Conservation (phyloP, 2,113 vertebrate genomes). For the Henicopernis longicauda region DNA sequence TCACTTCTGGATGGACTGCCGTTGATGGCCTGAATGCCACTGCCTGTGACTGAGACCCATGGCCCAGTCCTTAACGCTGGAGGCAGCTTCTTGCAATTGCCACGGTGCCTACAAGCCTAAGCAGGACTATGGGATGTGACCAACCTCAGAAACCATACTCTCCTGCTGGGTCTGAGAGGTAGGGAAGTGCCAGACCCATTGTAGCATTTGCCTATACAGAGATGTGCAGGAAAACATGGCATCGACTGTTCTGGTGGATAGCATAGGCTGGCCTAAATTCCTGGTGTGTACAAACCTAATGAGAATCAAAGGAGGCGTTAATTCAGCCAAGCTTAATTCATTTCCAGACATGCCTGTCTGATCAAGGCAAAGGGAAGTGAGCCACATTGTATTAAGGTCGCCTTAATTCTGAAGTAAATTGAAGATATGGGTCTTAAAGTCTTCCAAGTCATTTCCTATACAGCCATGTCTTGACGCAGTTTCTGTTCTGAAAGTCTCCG, state of each 20-base stretch:
- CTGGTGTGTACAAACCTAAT: neutral
- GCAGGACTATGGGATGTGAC: neutral
- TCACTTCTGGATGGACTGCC: neutral
- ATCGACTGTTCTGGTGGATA: rapidly evolving
- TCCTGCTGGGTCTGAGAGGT: neutral
- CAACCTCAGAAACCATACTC: neutral
- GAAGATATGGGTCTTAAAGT: neutral
- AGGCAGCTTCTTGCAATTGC: neutral
- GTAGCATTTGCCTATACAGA: neutral
- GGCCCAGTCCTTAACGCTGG: too few relatives aligned
- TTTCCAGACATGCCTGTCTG: neutral
- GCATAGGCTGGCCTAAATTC: neutral
- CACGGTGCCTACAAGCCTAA: neutral
- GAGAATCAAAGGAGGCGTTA: neutral
- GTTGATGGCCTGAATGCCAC: neutral
- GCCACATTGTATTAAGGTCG: neutral
- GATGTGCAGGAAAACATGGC: neutral
- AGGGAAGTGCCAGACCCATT: neutral
- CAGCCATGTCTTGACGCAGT: rapidly evolving
- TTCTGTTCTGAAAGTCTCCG: neutral
- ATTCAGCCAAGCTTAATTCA: neutral
- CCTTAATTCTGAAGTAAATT: neutral
- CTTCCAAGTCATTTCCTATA: neutral
- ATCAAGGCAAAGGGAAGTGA: neutral
- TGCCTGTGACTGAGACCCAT: neutral